phyloP scores from a whole-genome alignment of 92 coral and sea anemone genomes.

The Plumapathes pennacea region DNA sequence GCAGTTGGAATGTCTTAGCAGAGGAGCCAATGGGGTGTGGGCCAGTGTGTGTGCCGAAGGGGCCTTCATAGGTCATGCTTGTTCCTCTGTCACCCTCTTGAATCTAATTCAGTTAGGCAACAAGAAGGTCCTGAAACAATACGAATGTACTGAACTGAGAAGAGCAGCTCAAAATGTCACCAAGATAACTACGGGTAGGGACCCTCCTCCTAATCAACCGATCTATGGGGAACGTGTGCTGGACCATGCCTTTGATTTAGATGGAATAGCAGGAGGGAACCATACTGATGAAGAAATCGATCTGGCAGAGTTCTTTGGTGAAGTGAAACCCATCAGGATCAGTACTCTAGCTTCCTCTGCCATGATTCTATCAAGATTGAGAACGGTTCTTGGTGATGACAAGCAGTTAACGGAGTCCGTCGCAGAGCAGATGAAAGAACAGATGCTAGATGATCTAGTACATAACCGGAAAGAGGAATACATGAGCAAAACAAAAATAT shows the following conservation, averaged over 20 bases:
- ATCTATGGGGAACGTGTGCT: slow-evolving; percentile 30
- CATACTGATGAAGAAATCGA: slow-evolving; percentile 28
- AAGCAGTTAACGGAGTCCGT: slow-evolving; percentile 24
- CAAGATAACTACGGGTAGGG: slow-evolving; percentile 24
- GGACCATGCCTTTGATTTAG: slow-evolving; percentile 28
- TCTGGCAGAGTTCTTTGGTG: slow-evolving; percentile 36
- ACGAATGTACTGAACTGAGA: slow-evolving; percentile 32
- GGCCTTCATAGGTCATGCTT: slow-evolving; percentile 22
- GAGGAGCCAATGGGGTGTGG: slow-evolving; percentile 20
- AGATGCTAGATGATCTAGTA: slow-evolving; percentile 37
- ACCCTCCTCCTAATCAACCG: slow-evolving; percentile 33
- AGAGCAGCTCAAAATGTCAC: slow-evolving; percentile 37
- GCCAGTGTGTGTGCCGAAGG: slow-evolving; percentile 27
- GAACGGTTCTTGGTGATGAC: slow-evolving; percentile 19
- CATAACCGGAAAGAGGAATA: slow-evolving; percentile 35
- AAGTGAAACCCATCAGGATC: slow-evolving; percentile 27
- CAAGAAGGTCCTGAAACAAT: slow-evolving; percentile 13
- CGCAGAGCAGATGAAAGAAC: slow-evolving; percentile 28
- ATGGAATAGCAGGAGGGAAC: slow-evolving; percentile 1
- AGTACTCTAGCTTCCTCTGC: slow-evolving; percentile 22
- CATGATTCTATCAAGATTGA: slow-evolving; percentile 28
- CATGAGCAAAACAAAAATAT: slow-evolving; percentile 32
- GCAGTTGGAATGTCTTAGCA: slow-evolving; percentile 6
- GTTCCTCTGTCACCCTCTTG: slow-evolving; percentile 18
- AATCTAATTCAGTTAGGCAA: slow-evolving; percentile 42